Evolutionary conservation across 2,888 invertebrate species (phyloP).

Genomic region (Drosophila rellima): DNA sequence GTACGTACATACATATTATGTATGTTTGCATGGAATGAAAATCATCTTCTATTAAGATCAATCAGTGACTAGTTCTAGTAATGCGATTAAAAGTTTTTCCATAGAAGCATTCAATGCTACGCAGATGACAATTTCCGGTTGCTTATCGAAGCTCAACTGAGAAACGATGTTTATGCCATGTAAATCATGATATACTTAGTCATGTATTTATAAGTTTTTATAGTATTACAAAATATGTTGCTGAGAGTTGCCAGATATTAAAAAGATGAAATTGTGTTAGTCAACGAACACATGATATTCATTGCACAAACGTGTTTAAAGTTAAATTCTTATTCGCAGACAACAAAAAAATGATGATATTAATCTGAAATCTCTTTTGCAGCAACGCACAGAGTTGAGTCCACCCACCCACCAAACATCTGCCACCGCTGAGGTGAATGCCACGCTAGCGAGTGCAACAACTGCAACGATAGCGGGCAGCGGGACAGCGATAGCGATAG

Average conservation of each 20-base stretch:
- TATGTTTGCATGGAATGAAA: constrained; percentile 1
- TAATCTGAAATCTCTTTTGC: constrained; percentile 36
- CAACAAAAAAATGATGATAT: too few relatives aligned
- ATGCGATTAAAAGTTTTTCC: constrained; percentile 21
- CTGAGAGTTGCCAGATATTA: background rate
- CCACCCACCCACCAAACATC: constrained; percentile 84
- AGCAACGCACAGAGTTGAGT: constrained; percentile 85
- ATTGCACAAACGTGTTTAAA: background rate
- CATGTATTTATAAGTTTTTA: background rate
- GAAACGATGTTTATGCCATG: background rate
- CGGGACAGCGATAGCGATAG: constrained; percentile 50
- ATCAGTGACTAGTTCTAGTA: constrained; percentile 8
- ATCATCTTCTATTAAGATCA: background rate
- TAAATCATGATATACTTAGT: background rate
- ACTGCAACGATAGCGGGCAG: constrained; percentile 64
- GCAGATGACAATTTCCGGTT: constrained; percentile 11
- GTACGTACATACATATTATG: background rate
- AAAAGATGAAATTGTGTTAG: background rate
- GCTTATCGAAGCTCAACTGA: constrained; percentile 1
- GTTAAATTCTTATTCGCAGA: background rate
- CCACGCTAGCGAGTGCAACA: constrained; percentile 60
- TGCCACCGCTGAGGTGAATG: constrained; percentile 75
- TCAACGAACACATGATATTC: background rate
- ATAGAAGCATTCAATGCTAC: constrained; percentile 4
- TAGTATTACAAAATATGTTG: background rate